Evolutionary conservation across 1,140 invertebrate genomes (phyloP).

Genomic region (Lepidurus apus): DNA sequence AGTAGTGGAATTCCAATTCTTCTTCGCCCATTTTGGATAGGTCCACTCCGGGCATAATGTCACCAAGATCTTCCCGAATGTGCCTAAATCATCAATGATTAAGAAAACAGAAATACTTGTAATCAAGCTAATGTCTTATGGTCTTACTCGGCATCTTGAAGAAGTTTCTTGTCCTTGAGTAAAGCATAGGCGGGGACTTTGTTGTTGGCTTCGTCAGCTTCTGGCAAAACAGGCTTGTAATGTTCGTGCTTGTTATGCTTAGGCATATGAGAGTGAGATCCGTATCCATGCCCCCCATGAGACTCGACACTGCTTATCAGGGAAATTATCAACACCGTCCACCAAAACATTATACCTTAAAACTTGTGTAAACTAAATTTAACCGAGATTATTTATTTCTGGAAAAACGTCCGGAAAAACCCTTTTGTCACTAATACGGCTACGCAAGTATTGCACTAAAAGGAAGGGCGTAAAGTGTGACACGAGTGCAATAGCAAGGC

Average conservation of each 20-base stretch:
- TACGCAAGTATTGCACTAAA: too few relatives aligned
- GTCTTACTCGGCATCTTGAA: constrained; percentile 66
- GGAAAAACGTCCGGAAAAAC: too few relatives aligned
- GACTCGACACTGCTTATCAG: background rate
- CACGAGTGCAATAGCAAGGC: background rate
- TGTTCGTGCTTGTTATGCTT: constrained; percentile 44
- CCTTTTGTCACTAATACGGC: too few relatives aligned
- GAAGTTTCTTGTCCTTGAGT: constrained; percentile 54
- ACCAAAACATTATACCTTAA: background rate
- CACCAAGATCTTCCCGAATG: constrained; percentile 65
- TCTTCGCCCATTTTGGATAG: constrained; percentile 61
- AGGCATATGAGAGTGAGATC: constrained; percentile 25
- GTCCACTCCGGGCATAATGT: constrained; percentile 46
- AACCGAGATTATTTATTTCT: too few relatives aligned
- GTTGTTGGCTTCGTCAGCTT: constrained; percentile 44
- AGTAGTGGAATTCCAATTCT: constrained; percentile 65
- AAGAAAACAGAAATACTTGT: background rate
- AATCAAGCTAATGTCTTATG: constrained; percentile 34
- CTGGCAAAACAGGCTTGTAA: constrained; percentile 55
- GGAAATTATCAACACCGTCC: background rate
- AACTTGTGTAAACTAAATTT: too few relatives aligned
- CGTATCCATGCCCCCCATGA: constrained; percentile 20
- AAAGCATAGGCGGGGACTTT: constrained; percentile 53
- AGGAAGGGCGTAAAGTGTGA: background rate
- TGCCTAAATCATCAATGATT: constrained; percentile 48